Evolutionary conservation across 2,797 vertebrate genomes (phyloP), one percentile per base, ranked within the genome.

Genomic region (Brachyalestes nurse): DNA sequence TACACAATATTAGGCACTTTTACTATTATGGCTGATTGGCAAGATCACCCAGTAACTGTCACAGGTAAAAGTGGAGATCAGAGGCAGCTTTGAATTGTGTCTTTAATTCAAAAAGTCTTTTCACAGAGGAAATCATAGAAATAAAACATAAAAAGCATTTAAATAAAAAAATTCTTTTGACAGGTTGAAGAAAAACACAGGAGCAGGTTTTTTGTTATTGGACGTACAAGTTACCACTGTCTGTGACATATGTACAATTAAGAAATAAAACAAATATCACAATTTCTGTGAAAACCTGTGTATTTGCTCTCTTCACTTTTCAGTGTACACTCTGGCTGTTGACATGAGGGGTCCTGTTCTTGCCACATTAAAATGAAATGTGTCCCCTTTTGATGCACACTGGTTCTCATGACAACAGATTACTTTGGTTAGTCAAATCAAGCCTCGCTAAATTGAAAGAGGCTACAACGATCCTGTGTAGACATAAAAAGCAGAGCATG

Each of bases 391-490:
- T 23, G 19, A 77, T 14, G 89, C 86, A 92, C 91, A 90, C 90
- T 92, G 89, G 92, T 77, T n/a, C 55, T 64, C 62, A 92, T 89
- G 45, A 77, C 47, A 53, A 64, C 28, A 89, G 89, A 88, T 79
- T 85, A 89, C 89, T 91, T 91, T 92, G 90, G 86, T 92, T 91
- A 60, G 17, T 58, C n/a, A 16, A 58, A 73, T 73, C 17, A 91
- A 90, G 88, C 86, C 91, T 91, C 91, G 86, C 84, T 90, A 89
- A 89, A 86, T 89, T 72, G 45, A 49, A 60, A 83, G 88, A 92
- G 93, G 88, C 87, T 79, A 92, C 92, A 94, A 92, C 90, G 83
- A 85, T 28, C 90, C 87, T 88, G 93, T 93, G 93, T 93, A 93
- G 92, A 94, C 92, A 92, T 92, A 67, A 45, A 81, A 42, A 28